Evolutionary conservation across 2,797 vertebrate genomes (phyloP).

Genomic region (Eulemur rubriventer): DNA sequence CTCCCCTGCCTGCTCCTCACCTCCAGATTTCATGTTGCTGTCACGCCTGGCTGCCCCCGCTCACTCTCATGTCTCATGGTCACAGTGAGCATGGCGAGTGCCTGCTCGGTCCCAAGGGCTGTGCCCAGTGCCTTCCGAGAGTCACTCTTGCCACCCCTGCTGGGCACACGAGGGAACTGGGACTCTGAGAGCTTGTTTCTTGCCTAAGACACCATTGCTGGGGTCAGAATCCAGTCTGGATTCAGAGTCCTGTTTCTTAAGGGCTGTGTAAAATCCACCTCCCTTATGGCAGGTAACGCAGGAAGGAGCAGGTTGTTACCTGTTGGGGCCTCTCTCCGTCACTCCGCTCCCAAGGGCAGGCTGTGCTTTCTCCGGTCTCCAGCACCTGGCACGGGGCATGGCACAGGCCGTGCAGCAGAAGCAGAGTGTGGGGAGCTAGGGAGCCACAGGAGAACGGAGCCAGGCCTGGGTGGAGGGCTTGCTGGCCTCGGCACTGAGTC

Average conservation of each 20-base stretch:
- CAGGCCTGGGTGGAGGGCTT: background rate
- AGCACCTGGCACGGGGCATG: background rate
- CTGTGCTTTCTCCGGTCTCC: background rate
- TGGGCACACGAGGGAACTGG: rapidly evolving
- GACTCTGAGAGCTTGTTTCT: background rate
- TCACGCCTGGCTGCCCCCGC: background rate
- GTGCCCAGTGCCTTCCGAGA: background rate
- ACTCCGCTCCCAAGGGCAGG: background rate
- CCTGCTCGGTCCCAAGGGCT: background rate
- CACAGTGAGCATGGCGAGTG: background rate
- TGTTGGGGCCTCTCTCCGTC: background rate
- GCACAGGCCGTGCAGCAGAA: background rate
- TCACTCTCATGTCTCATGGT: background rate
- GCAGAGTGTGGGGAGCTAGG: background rate
- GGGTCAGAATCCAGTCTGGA: background rate
- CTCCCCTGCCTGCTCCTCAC: background rate
- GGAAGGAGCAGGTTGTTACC: background rate
- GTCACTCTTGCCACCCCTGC: background rate
- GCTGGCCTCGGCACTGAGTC: rapidly evolving
- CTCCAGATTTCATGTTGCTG: background rate
- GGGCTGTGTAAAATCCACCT: background rate
- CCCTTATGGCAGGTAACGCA: background rate
- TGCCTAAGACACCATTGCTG: background rate
- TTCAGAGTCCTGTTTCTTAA: background rate
- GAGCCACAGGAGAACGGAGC: background rate